Evolutionary conservation across 2,113 vertebrate genomes (phyloP).

Genomic region (Centropus bengalensis): DNA sequence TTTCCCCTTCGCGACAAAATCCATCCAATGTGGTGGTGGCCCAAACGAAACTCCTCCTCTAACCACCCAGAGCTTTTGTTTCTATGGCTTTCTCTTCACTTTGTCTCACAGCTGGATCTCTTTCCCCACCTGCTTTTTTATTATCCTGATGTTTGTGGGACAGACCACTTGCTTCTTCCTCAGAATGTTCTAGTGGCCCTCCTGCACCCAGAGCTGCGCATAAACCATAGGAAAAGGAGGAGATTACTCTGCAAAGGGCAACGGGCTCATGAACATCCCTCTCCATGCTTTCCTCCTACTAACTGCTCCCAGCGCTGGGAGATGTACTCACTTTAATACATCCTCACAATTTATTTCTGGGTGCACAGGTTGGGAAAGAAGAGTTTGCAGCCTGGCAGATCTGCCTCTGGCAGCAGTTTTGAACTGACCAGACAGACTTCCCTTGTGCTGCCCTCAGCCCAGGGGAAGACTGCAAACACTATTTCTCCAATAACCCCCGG

Average conservation of each 20-base stretch:
- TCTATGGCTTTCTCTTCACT: not conserved
- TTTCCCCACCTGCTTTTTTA: not conserved
- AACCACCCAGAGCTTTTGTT: not conserved
- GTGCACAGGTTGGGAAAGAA: not conserved
- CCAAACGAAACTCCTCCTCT: not conserved
- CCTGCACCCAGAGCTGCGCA: not conserved
- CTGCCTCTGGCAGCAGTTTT: not conserved
- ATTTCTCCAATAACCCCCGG: not conserved
- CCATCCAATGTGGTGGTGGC: not conserved
- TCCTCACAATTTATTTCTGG: not conserved
- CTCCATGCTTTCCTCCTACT: not conserved
- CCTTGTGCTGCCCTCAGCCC: not conserved
- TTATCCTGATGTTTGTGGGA: not conserved
- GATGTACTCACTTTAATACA: accelerated
- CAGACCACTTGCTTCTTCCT: not conserved
- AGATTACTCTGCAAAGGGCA: not conserved
- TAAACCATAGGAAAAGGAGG: not conserved
- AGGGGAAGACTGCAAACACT: not conserved
- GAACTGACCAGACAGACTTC: not conserved
- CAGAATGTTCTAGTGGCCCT: not conserved
- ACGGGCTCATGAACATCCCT: accelerated
- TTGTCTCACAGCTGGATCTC: not conserved
- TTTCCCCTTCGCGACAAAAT: not conserved
- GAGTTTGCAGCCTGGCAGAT: not conserved
- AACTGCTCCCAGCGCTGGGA: not conserved